Conservation (phyloP, 1,140 invertebrate species). For the Tyrophagus putrescentiae region DNA sequence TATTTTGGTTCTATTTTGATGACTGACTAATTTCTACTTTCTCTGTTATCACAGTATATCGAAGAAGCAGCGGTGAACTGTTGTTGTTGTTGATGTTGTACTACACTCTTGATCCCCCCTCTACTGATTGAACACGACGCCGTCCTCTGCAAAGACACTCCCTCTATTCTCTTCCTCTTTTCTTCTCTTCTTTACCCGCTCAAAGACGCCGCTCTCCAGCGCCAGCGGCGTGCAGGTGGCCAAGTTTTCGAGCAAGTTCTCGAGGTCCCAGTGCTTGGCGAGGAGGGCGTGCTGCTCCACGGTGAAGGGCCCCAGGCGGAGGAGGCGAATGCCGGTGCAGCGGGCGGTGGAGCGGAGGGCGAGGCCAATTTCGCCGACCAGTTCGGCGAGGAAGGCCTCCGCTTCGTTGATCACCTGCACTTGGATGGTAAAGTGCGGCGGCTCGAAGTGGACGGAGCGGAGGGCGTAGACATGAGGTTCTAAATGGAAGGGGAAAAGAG, state of each 20-base stretch:
- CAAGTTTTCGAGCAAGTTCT: conserved; percentile 60
- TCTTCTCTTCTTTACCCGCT: no score
- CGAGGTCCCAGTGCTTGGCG: conserved; percentile 61
- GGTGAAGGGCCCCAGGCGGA: conserved; percentile 65
- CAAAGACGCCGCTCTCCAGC: no score
- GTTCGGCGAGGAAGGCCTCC: conserved; percentile 50
- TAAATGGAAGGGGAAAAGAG: no score
- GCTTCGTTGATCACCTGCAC: conserved; percentile 68
- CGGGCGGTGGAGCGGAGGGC: conserved; percentile 59
- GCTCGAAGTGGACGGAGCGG: conserved; percentile 61
- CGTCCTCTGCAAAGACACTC: no score
- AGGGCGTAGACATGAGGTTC: conserved; percentile 67
- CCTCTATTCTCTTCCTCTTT: no score
- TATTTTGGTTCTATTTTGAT: not conserved
- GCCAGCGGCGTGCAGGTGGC: no score
- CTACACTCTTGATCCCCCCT: no score
- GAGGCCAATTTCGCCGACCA: conserved; percentile 63
- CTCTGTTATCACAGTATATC: conserved; percentile 18
- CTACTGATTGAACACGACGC: not conserved
- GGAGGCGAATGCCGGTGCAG: conserved; percentile 58
- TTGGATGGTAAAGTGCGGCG: conserved; percentile 74
- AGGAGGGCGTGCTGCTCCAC: conserved; percentile 57
- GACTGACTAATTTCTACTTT: not conserved
- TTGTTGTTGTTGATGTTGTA: no score
- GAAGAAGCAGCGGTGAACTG: conserved; percentile 2